Evolutionary conservation across 2,113 vertebrate genomes (phyloP).

Genomic region (Porphyrio hochstetteri): DNA sequence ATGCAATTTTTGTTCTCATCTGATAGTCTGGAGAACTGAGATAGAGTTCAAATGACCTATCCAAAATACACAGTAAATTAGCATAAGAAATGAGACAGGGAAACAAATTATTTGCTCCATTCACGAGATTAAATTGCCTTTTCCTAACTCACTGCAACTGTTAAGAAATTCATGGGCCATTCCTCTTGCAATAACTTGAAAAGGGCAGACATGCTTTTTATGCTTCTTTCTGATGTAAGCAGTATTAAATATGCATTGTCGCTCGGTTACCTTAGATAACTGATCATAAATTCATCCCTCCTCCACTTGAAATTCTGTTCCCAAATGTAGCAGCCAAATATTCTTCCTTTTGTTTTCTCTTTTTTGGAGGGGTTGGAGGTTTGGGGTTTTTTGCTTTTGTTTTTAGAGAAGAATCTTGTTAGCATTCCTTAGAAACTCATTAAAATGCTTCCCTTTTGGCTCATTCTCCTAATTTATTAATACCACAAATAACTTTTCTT

Average conservation of each 20-base stretch:
- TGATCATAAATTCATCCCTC: conserved; percentile 16
- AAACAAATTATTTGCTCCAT: conserved; percentile 32
- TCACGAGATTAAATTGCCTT: conserved; percentile 19
- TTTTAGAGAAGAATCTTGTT: conserved; percentile 39
- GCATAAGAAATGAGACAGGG: not conserved
- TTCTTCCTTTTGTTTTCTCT: conserved; percentile 24
- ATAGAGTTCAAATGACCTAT: not conserved
- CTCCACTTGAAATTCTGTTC: conserved; percentile 30
- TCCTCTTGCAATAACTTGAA: conserved; percentile 37
- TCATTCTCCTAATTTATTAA: conserved; percentile 69
- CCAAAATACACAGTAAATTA: conserved; percentile 24
- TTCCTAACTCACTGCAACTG: conserved; percentile 7
- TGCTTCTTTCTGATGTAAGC: not conserved
- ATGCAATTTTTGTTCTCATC: not conserved
- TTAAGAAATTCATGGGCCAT: conserved; percentile 56
- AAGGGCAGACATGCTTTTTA: conserved; percentile 16
- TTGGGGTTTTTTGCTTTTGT: conserved; percentile 19
- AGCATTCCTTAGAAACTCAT: conserved; percentile 62
- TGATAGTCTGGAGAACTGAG: not conserved
- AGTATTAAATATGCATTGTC: conserved; percentile 5
- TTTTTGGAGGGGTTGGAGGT: not conserved
- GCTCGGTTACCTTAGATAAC: conserved; percentile 18
- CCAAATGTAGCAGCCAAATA: conserved; percentile 13
- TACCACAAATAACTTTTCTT: conserved; percentile 65
- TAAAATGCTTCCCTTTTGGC: conserved; percentile 70